Conservation (phyloP, 2,888 invertebrate species). For the Euproctis similis region DNA sequence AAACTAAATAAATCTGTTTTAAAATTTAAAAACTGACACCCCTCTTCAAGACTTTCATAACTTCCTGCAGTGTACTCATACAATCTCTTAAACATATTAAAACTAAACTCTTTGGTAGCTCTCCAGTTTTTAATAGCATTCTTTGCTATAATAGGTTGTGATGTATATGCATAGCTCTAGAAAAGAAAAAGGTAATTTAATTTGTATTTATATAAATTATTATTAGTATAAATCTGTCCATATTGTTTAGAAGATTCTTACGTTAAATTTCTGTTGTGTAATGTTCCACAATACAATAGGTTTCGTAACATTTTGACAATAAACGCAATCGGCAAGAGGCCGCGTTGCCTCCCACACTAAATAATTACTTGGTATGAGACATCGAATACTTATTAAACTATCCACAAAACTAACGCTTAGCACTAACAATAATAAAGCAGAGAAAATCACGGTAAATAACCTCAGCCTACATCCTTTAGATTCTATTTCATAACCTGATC, state of each 20-base stretch:
- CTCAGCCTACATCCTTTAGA: slow-evolving; percentile 30
- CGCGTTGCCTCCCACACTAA: slow-evolving; percentile 91
- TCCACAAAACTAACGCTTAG: slow-evolving; percentile 36
- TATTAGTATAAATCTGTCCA: slow-evolving; percentile 6
- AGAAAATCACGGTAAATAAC: slow-evolving; percentile 30
- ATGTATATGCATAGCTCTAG: slow-evolving; percentile 82
- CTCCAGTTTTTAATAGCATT: slow-evolving; percentile 85
- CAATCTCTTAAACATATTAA: slow-evolving; percentile 80
- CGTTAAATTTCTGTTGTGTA: slow-evolving; percentile 80
- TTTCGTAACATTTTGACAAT: slow-evolving; percentile 81
- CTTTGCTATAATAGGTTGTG: slow-evolving; percentile 87
- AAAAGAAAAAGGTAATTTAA: slow-evolving; percentile 11
- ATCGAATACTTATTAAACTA: slow-evolving; percentile 77
- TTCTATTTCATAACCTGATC: slow-evolving; percentile 18
- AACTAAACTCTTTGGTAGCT: slow-evolving; percentile 80
- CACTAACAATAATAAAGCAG: slow-evolving; percentile 34
- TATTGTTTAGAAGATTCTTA: slow-evolving; percentile 27
- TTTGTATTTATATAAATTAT: neutral
- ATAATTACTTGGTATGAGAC: slow-evolving; percentile 88
- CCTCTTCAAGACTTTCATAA: slow-evolving; percentile 83
- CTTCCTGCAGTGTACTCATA: slow-evolving; percentile 82
- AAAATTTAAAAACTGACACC: slow-evolving; percentile 91
- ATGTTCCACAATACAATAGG: slow-evolving; percentile 82
- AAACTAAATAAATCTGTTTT: slow-evolving; percentile 86
- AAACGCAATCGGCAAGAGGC: slow-evolving; percentile 87